Conservation (phyloP, 2,113 vertebrate species). For the Tretioscincus oriximinensis region DNA sequence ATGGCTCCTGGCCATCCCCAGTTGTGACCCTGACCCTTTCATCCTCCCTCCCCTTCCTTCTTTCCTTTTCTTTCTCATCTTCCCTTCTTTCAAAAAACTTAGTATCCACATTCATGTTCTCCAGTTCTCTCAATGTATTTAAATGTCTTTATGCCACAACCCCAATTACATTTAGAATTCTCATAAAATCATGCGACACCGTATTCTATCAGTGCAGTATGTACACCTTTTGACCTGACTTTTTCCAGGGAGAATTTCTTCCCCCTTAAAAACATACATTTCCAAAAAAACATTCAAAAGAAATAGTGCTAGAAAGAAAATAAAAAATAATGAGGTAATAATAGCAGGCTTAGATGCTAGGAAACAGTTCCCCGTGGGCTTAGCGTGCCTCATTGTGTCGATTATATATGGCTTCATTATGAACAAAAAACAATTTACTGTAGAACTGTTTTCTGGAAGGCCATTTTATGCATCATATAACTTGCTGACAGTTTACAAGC, state of each 20-base stretch:
- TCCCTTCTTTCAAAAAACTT: neutral
- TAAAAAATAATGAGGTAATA: conserved; percentile 68
- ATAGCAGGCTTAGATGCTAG: neutral
- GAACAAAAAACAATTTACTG: conserved; percentile 57
- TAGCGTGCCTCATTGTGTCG: conserved; percentile 44
- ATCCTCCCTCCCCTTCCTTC: too few relatives aligned
- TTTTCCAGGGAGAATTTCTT: neutral
- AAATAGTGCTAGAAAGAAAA: conserved; percentile 57
- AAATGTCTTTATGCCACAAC: neutral
- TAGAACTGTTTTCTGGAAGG: conserved; percentile 48
- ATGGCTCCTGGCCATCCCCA: too few relatives aligned
- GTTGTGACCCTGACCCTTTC: too few relatives aligned
- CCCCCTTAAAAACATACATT: conserved; percentile 13
- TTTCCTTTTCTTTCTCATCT: too few relatives aligned
- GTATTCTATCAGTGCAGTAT: neutral
- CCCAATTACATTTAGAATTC: neutral
- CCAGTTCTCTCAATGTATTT: neutral
- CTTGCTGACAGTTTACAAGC: conserved; percentile 43
- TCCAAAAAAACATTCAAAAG: conserved; percentile 11
- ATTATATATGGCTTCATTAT: conserved; percentile 61
- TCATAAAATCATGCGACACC: neutral
- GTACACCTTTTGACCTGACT: neutral
- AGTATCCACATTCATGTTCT: too few relatives aligned
- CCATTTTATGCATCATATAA: conserved; percentile 48
- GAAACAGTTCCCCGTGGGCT: conserved; percentile 31